Base-by-base conservation (phyloP, 2,797 vertebrate species). In the Hippocampus kuda region DNA sequence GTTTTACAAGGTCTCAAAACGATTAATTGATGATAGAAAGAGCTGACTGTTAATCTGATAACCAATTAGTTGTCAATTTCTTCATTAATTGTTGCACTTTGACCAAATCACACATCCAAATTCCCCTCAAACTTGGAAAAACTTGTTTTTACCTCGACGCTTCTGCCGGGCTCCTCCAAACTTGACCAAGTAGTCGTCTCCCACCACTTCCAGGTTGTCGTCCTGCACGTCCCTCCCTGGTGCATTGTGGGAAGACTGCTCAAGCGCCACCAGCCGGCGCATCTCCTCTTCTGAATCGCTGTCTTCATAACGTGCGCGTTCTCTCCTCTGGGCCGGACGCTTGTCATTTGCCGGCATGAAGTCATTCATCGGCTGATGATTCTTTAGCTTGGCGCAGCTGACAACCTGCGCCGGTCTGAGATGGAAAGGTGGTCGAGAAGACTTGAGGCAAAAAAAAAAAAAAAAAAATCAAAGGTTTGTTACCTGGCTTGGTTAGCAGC, bases 221-320 rank as follows among this genome's bases (percentile, higher is more conserved):
- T 77, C 75, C 22, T 75, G 86, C 72, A 12, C 81, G n/a, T 79
- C 76, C 48, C 70, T 76, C 49, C 1, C 15, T 49, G 22, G 65
- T 67, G 75, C 67, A 78, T 2, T 46, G 49, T 66, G 62, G 73
- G 56, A 76, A 46, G 0, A 68, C 65, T 7, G 38, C 68, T 74
- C 72, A 30, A 59, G 75, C 24, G 72, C 77, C 34, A 90, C 83
- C 78, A 92, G 63, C 51, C 74, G 77, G 71, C 69, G 75, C 56
- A 94, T 88, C 74, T 95, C 94, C 59, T 94, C 92, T 53, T 95
- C 93, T 16, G 93, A 93, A 78, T 92, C 89, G 30, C 80, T 81
- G 48, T 89, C 83, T 53, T 77, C 84, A 66, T 81, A 67, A 18
- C 3, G 56, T 0, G 5, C 72, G 26, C 26, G 57, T 60, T 7